These are phyloP conservation scores for Agapornis canus DNA, from an alignment of 2,797 vertebrate genomes.

Conservation along the genomic window DNA sequence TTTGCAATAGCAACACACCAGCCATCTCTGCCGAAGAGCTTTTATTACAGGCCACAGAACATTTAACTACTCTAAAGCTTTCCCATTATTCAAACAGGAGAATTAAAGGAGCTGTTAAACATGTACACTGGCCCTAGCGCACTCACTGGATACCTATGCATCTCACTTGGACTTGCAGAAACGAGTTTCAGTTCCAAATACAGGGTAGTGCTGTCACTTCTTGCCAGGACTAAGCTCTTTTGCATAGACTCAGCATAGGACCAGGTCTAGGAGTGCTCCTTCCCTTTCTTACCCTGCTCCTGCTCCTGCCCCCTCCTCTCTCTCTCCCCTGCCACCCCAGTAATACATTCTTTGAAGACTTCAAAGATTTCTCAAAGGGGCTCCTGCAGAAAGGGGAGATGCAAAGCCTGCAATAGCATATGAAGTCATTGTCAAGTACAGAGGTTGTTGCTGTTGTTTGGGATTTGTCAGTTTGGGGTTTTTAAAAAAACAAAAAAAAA, in stretches of 20 bases:
- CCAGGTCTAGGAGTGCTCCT: not conserved
- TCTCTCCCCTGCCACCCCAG: not conserved
- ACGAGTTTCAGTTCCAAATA: not conserved
- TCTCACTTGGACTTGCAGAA: not conserved
- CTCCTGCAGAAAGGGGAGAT: not conserved
- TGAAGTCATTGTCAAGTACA: not conserved
- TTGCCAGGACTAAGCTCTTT: not conserved
- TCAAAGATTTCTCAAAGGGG: not conserved
- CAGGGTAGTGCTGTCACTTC: not conserved
- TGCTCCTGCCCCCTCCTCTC: not conserved
- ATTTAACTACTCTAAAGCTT: not conserved
- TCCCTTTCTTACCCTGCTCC: not conserved
- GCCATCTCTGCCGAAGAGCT: not conserved
- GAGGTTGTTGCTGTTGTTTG: not conserved
- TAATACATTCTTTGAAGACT: not conserved
- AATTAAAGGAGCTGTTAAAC: not conserved
- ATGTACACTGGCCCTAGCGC: not conserved
- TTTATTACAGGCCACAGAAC: not conserved
- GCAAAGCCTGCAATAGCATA: not conserved
- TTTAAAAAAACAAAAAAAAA: not conserved
- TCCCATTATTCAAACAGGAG: not conserved
- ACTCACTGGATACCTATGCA: not conserved
- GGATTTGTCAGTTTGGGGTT: not conserved
- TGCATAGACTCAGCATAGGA: not conserved
- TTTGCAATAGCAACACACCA: not conserved